phyloP scores from a whole-genome alignment of 2,888 invertebrate species.

The Andrena marginata region DNA sequence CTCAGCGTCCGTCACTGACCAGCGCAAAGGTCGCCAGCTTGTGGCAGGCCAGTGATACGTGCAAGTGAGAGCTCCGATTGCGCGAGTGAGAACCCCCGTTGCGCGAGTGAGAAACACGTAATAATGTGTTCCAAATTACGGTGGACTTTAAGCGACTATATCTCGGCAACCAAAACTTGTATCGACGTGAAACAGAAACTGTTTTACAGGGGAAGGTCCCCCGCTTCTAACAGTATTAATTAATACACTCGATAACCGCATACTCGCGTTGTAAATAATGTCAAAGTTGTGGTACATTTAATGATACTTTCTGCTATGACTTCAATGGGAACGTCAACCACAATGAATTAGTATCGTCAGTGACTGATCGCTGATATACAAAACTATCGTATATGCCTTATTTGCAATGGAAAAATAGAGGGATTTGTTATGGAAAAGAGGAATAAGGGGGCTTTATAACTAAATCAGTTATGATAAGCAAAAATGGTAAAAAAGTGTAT shows the following conservation, averaged over 20 bases:
- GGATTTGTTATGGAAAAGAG: too few relatives aligned
- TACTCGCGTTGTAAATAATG: neutral
- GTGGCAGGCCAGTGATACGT: neutral
- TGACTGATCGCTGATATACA: too few relatives aligned
- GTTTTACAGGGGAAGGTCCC: neutral
- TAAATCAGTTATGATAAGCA: too few relatives aligned
- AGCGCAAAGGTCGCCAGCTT: neutral
- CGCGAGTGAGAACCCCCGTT: neutral
- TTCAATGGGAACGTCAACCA: neutral
- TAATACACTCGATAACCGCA: neutral
- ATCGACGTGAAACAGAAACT: neutral
- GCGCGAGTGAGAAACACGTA: neutral
- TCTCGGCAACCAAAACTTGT: slow-evolving; percentile 14
- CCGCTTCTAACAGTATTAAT: neutral
- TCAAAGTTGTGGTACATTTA: neutral
- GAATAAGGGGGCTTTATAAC: too few relatives aligned
- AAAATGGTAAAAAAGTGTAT: too few relatives aligned
- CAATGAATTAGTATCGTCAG: neutral
- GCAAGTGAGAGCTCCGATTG: neutral
- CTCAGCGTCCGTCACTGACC: slow-evolving; percentile 15
- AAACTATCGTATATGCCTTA: too few relatives aligned
- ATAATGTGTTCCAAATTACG: neutral
- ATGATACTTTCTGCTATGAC: neutral
- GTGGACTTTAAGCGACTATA: slow-evolving; percentile 13
- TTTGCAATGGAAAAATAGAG: too few relatives aligned